Evolutionary conservation across 2,113 vertebrate species (phyloP).

Genomic region (Columba livia): DNA sequence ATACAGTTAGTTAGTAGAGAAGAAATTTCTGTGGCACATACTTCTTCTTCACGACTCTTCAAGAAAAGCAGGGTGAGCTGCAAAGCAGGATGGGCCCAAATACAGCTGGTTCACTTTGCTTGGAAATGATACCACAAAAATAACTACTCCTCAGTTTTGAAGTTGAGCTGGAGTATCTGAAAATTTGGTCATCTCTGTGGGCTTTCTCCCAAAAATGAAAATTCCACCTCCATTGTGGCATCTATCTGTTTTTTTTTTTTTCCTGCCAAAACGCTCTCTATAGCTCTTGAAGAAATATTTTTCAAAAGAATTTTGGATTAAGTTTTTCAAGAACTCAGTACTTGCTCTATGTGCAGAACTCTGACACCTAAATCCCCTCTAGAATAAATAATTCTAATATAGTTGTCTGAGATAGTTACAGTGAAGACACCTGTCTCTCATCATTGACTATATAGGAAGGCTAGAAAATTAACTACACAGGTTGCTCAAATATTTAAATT

Average conservation of each 20-base stretch:
- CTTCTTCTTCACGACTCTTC: neutral
- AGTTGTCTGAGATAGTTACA: neutral
- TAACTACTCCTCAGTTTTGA: neutral
- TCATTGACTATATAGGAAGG: neutral
- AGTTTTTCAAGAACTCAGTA: neutral
- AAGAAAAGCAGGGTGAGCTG: neutral
- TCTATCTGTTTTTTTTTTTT: neutral
- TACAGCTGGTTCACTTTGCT: neutral
- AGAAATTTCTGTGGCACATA: neutral
- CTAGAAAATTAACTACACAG: neutral
- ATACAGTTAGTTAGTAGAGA: neutral
- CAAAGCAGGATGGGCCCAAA: neutral
- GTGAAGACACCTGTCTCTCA: neutral
- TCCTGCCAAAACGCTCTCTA: neutral
- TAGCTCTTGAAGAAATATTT: neutral
- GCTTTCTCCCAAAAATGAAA: neutral
- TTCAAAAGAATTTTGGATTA: neutral
- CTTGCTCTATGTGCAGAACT: neutral
- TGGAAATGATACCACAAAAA: conserved; percentile 11
- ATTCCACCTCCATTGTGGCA: neutral
- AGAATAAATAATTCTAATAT: neutral
- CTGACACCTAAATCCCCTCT: neutral
- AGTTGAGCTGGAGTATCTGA: neutral
- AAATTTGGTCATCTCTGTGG: neutral
- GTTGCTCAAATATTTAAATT: neutral